Conservation (phyloP, 2,113 vertebrate genomes). For the Otolemur garnettii region DNA sequence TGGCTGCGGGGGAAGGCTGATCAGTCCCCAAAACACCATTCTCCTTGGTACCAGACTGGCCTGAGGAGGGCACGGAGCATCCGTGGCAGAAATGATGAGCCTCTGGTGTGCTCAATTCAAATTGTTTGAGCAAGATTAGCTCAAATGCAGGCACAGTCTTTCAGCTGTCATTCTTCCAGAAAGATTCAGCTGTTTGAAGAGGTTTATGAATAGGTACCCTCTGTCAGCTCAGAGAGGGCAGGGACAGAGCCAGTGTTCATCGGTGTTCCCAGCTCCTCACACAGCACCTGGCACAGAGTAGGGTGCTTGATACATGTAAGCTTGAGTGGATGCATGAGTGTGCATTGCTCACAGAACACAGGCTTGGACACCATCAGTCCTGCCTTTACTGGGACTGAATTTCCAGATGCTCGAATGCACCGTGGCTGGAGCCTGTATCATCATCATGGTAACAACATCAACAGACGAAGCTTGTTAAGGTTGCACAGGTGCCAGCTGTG, state of each 20-base stretch:
- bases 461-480: neutral
- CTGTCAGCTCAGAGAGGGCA: neutral
- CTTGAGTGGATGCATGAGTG: accelerated
- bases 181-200: neutral
- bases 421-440: accelerated
- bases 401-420: accelerated
- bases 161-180: neutral
- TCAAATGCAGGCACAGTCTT: accelerated
- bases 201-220: neutral
- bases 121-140: neutral
- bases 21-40: no score
- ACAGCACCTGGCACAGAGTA: neutral
- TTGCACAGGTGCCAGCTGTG: neutral
- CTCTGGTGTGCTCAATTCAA: accelerated
- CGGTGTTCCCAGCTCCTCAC: neutral
- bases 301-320: neutral
- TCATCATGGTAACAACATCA: neutral
- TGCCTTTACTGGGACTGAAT: neutral
- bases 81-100: accelerated
- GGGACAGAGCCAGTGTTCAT: neutral
- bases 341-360: accelerated
- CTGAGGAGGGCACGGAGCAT: neutral
- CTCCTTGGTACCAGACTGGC: neutral
- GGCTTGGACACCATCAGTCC: accelerated
- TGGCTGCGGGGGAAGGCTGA: neutral